phyloP scores from a whole-genome alignment of 2,113 vertebrate species.

The Salvelinus fontinalis region DNA sequence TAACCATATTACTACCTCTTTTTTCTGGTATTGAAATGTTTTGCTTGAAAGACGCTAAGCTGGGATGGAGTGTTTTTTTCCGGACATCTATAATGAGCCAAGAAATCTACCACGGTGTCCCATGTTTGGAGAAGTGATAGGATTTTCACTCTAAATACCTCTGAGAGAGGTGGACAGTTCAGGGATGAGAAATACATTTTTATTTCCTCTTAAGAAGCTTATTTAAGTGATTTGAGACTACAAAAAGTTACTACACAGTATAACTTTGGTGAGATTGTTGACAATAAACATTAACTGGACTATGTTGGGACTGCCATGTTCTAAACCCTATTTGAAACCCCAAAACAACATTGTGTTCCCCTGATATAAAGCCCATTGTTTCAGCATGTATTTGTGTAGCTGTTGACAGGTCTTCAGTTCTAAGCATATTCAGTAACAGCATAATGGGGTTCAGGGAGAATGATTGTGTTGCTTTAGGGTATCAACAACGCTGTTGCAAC shows the following conservation, averaged over 20 bases:
- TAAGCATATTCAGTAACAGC: not conserved
- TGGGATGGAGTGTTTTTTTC: slow-evolving; percentile 38
- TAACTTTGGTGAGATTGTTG: not conserved
- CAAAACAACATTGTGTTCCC: not conserved
- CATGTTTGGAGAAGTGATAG: slow-evolving; percentile 24
- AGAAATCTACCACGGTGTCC: slow-evolving; percentile 27
- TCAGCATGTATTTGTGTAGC: not conserved
- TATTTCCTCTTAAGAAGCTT: no score
- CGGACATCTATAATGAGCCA: slow-evolving; percentile 30
- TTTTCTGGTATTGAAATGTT: slow-evolving; percentile 31
- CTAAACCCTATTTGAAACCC: not conserved
- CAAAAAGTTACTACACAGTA: no score
- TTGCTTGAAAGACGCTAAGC: slow-evolving; percentile 40
- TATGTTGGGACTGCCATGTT: not conserved
- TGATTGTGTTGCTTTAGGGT: slow-evolving; percentile 39
- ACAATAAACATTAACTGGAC: not conserved
- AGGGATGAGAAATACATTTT: not conserved
- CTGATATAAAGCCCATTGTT: not conserved
- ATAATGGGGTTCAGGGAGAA: slow-evolving; percentile 20
- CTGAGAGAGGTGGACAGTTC: slow-evolving; percentile 12
- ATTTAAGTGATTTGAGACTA: no score
- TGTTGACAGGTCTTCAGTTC: not conserved
- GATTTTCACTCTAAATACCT: slow-evolving; percentile 11
- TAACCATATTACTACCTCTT: slow-evolving; percentile 27
- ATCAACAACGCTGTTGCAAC: slow-evolving; percentile 21